Conservation (phyloP, 2,888 invertebrate genomes). For the Drosophila affinis region DNA sequence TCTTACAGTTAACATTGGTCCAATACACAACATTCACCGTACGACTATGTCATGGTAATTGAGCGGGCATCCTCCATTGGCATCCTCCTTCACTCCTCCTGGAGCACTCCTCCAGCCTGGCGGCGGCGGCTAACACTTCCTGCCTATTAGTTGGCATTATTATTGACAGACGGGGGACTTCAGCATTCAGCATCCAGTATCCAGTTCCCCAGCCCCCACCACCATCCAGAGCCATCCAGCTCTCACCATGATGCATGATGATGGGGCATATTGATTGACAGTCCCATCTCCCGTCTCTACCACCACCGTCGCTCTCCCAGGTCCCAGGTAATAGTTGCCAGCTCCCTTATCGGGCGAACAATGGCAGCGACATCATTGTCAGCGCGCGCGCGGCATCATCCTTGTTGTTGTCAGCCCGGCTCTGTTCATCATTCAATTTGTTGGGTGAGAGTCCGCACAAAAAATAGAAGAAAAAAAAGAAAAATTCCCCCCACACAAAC, state of each 20-base stretch:
- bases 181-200: not conserved
- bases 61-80: slow-evolving; percentile 53
- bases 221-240: not conserved
- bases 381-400: not conserved
- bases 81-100: slow-evolving; percentile 4
- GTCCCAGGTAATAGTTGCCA: slow-evolving; percentile 59
- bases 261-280: slow-evolving; percentile 42
- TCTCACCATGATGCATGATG: slow-evolving; percentile 24
- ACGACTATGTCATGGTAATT: slow-evolving; percentile 84
- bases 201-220: no score
- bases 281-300: slow-evolving; percentile 2
- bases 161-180: slow-evolving; percentile 39
- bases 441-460: slow-evolving; percentile 10
- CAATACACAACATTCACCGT: slow-evolving; percentile 84
- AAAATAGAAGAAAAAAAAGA: not conserved
- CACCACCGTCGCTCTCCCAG: not conserved
- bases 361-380: slow-evolving; percentile 42
- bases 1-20: slow-evolving; percentile 85
- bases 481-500: slow-evolving; percentile 1
- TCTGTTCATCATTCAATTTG: slow-evolving; percentile 55
- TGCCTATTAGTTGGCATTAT: slow-evolving; percentile 51
- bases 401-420: slow-evolving; percentile 5
- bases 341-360: slow-evolving; percentile 67
- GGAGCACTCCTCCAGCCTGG: slow-evolving; percentile 5
- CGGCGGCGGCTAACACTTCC: slow-evolving; percentile 54